Evolutionary conservation across 2,888 invertebrate species (phyloP).

Genomic region (Drosophila dives): DNA sequence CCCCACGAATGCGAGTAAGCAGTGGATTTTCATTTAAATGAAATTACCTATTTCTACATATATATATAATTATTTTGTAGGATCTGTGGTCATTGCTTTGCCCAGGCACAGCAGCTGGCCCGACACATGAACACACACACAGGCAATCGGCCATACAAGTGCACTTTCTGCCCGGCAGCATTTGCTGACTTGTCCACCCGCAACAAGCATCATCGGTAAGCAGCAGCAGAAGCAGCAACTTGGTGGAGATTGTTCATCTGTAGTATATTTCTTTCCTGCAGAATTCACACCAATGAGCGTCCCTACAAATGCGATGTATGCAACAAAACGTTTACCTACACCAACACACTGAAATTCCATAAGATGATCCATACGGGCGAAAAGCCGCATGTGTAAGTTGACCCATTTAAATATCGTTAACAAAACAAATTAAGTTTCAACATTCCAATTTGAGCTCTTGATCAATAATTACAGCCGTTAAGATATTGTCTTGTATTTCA

Average conservation of each 20-base stretch:
- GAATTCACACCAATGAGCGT: constrained; percentile 83
- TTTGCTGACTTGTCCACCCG: constrained; percentile 85
- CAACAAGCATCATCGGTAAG: constrained; percentile 84
- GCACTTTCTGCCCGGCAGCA: constrained; percentile 83
- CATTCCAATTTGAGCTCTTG: not conserved
- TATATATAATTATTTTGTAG: constrained; percentile 48
- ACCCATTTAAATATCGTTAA: not conserved
- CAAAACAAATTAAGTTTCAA: not conserved
- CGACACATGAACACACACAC: constrained; percentile 85
- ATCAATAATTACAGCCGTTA: not conserved
- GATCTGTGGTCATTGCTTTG: constrained; percentile 83
- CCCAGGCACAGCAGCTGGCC: constrained; percentile 83
- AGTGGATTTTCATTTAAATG: not conserved
- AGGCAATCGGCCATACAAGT: constrained; percentile 84
- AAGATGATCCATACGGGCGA: constrained; percentile 84
- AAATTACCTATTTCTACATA: not conserved
- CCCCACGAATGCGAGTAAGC: constrained; percentile 84
- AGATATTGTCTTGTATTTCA: not conserved
- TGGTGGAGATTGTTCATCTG: not conserved
- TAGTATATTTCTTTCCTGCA: constrained; percentile 19
- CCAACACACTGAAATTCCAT: constrained; percentile 83
- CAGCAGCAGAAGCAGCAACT: not conserved
- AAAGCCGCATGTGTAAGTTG: constrained; percentile 82
- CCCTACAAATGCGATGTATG: constrained; percentile 83
- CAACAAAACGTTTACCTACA: constrained; percentile 83